These are phyloP conservation scores for Carassius gibelio DNA, from an alignment of 2,113 vertebrate genomes.

Conservation along the genomic window DNA sequence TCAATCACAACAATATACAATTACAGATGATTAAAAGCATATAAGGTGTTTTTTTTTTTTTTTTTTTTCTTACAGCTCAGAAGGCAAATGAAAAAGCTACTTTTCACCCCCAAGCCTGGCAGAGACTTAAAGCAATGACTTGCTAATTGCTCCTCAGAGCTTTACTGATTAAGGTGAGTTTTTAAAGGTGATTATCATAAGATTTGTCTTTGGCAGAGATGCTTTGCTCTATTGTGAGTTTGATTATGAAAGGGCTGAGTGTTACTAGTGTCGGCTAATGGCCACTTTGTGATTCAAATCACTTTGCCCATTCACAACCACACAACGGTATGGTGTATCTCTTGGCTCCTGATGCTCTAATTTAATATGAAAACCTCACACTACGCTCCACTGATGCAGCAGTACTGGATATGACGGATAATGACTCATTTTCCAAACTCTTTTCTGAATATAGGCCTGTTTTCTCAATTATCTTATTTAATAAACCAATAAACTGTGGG, in stretches of 20 bases:
- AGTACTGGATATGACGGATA: neutral
- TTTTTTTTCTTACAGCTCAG: neutral
- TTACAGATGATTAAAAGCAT: too few species aligned
- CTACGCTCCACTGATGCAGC: slow-evolving; percentile 3
- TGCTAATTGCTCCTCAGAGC: neutral
- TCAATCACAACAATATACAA: too few species aligned
- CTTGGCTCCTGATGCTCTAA: neutral
- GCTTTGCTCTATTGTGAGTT: neutral
- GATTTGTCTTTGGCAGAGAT: slow-evolving; percentile 3
- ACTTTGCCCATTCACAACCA: neutral
- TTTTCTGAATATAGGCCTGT: slow-evolving; percentile 57
- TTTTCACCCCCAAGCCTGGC: neutral
- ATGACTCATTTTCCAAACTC: slow-evolving; percentile 28
- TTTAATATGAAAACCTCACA: slow-evolving; percentile 33
- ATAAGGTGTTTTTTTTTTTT: too few species aligned
- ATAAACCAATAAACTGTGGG: neutral
- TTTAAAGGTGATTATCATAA: neutral
- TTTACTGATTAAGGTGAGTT: slow-evolving; percentile 21
- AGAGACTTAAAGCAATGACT: neutral
- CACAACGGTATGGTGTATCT: neutral
- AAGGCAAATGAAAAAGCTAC: neutral
- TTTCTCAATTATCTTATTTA: slow-evolving; percentile 53
- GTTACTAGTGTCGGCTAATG: neutral
- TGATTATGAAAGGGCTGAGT: neutral
- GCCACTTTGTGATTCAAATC: neutral